Conservation (phyloP, 2,113 vertebrate genomes). For the Alligator sinensis region DNA sequence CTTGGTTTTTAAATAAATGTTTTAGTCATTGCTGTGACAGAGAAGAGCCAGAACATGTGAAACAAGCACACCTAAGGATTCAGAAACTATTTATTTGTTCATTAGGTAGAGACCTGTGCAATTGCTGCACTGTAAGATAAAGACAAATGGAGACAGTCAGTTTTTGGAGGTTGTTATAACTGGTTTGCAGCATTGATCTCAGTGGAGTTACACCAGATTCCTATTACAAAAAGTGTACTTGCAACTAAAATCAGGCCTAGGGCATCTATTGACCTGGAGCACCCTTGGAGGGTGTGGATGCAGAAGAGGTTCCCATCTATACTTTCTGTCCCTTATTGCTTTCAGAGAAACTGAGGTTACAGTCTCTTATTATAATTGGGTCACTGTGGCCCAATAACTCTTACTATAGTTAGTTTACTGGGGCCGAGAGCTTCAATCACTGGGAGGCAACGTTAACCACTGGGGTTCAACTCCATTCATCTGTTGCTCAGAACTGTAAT, state of each 20-base stretch:
- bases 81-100: not conserved
- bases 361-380: not conserved
- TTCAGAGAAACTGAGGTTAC: not conserved
- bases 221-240: not conserved
- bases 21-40: not conserved
- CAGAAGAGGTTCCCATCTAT: not conserved
- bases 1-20: accelerated
- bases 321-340: not conserved
- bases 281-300: not conserved
- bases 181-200: not conserved
- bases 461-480: not conserved
- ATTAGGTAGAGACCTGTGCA: no score
- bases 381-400: no score
- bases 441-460: not conserved
- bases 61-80: not conserved
- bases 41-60: not conserved
- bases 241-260: not conserved
- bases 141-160: not conserved
- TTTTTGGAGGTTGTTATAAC: not conserved
- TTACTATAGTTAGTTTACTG: no score
- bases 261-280: not conserved
- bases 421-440: no score
- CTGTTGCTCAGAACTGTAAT: not conserved
- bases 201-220: not conserved
- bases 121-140: no score